These are phyloP conservation scores for Heliconius eleuchia DNA, from an alignment of 1,140 invertebrate species.

Conservation along the genomic window DNA sequence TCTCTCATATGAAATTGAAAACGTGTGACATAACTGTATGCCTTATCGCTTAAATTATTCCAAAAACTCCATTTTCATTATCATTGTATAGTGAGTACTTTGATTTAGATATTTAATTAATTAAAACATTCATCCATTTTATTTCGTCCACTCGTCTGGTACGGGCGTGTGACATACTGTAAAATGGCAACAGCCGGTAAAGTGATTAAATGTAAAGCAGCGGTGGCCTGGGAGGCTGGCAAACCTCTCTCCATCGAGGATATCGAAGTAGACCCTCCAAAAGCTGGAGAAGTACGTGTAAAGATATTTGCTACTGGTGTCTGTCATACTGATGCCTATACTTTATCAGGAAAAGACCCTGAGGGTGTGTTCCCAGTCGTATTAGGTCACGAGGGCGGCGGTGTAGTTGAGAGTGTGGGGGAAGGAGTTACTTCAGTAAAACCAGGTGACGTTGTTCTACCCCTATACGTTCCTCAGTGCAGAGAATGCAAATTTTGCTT, in stretches of 20 bases:
- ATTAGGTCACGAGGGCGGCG: slow-evolving; percentile 96
- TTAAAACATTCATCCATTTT: slow-evolving; percentile 27
- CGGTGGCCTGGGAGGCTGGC: slow-evolving; percentile 95
- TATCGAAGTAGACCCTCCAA: slow-evolving; percentile 97
- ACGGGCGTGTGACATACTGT: slow-evolving; percentile 8
- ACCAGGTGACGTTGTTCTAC: slow-evolving; percentile 97
- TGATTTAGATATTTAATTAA: slow-evolving; percentile 2
- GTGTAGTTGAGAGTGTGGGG: slow-evolving; percentile 97
- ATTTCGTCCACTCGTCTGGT: slow-evolving; percentile 18
- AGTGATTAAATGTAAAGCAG: slow-evolving; percentile 93
- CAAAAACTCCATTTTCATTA: slow-evolving; percentile 1
- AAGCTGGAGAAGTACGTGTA: slow-evolving; percentile 91
- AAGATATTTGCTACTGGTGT: slow-evolving; percentile 93
- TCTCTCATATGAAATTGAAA: slow-evolving; percentile 5
- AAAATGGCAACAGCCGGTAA: slow-evolving; percentile 64
- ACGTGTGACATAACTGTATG: not conserved
- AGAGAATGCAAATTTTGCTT: slow-evolving; percentile 98
- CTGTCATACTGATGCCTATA: slow-evolving; percentile 99
- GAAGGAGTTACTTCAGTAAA: slow-evolving; percentile 94
- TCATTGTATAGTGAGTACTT: not conserved
- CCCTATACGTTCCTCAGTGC: slow-evolving; percentile 98
- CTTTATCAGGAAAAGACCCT: slow-evolving; percentile 94
- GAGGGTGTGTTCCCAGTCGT: slow-evolving; percentile 97
- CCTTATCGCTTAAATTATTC: not conserved
- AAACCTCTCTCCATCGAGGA: slow-evolving; percentile 94